Base-by-base conservation (phyloP, 2,888 invertebrate genomes). In the Amorpha juglandis region DNA sequence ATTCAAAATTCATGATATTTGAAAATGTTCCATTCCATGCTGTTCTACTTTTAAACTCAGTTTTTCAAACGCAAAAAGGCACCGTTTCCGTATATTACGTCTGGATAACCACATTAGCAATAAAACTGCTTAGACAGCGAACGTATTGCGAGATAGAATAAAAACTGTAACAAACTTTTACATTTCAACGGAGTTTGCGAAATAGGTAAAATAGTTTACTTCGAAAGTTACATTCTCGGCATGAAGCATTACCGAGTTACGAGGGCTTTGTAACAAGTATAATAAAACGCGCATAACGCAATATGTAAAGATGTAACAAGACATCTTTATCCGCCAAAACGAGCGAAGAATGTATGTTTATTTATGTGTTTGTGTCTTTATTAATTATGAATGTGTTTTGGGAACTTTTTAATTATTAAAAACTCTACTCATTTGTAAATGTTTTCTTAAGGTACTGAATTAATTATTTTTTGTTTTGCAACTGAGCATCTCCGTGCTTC, bases 131-230 rank as follows among this genome's bases (percentile, higher is more conserved):
- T 58, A 35, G 14, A 42, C 58, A 58, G 38, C 42, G 16, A 55
- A 58, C 38, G 58, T 38, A 42, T 58, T 58, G 58, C 58, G 38
- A 11, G 38, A 42, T 38, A 58, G 58, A 58, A 58, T 58, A 58
- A 58, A 58, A 58, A 58, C 58, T 16, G 58, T 19, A 58, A 42
- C 58, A 58, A 58, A 58, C 58, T 42, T 58, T 58, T 58, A 58
- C 58, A 58, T 58, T 58, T 58, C 58, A 58, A 58, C 38, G 58
- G 58, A 58, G 58, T 58, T 42, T 19, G 55, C 38, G 58, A 58
- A 58, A 58, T 58, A 58, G 58, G 58, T 58, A 58, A 58, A 58
- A 58, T 42, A 58, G 58, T 58, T 58, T 42, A 42, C 12, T 58
- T 55, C 38, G 3, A 55, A 55, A 55, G 55, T 55, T 55, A 55